Conservation (phyloP, 1,140 invertebrate species). For the Listronotus oregonensis region DNA sequence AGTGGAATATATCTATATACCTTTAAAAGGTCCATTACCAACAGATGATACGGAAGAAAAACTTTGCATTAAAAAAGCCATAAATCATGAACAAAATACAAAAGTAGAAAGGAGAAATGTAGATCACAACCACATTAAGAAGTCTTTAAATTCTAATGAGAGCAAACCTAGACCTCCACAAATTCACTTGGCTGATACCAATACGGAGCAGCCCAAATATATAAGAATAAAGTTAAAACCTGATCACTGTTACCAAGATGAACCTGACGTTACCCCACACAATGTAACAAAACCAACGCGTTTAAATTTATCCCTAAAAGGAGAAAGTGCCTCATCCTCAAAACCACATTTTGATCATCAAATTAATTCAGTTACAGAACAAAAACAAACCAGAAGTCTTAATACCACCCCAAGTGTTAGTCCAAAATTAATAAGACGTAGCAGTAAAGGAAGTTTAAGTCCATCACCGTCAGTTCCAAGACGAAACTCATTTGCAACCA, state of each 20-base stretch:
- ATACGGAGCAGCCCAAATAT: constrained; percentile 58
- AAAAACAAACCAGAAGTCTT: constrained; percentile 46
- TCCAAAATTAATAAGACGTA: constrained; percentile 51
- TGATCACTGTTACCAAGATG: constrained; percentile 64
- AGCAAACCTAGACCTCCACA: background rate
- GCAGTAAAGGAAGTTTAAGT: constrained; percentile 59
- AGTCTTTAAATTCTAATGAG: background rate
- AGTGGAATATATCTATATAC: constrained; percentile 55
- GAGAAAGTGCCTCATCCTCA: constrained; percentile 33
- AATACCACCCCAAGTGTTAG: constrained; percentile 49
- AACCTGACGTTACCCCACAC: constrained; percentile 46
- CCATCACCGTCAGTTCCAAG: constrained; percentile 69
- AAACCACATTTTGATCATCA: background rate
- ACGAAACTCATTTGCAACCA: constrained; percentile 78
- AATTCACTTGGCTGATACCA: background rate
- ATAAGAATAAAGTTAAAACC: constrained; percentile 70
- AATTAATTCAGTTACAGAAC: constrained; percentile 10
- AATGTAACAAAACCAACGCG: constrained; percentile 7
- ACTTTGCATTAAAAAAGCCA: background rate
- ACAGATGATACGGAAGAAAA: constrained; percentile 34
- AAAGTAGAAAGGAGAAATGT: background rate
- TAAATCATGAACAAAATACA: constrained; percentile 1
- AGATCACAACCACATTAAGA: too few species aligned
- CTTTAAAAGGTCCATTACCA: constrained; percentile 54
- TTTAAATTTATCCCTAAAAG: constrained; percentile 18